Percentiles rank a stretch among this genome's conserved stretches.
Evolutionary conservation across 2,113 vertebrate species (phyloP).

Genomic region (Brachyhypopomus gauderio): DNA sequence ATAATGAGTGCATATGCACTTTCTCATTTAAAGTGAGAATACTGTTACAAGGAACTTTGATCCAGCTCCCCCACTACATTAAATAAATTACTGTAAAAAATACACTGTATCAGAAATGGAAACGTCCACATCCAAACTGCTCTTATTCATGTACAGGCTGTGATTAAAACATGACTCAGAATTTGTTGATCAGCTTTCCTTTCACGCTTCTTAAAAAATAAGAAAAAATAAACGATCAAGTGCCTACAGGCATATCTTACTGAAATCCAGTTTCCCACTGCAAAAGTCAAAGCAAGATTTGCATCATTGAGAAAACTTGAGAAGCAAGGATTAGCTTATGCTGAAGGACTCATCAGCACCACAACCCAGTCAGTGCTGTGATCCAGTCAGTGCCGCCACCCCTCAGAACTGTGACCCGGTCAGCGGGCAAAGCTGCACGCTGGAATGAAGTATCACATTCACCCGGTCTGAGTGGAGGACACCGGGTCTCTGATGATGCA

Average conservation of each 20-base stretch:
- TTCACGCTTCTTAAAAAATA: background rate
- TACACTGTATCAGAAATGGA: no score
- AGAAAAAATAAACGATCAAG: background rate
- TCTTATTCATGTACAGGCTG: no score
- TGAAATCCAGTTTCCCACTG: constrained; percentile 1
- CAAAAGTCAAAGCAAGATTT: constrained; percentile 27
- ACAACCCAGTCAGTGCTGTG: no score
- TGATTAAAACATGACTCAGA: background rate
- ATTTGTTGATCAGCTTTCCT: background rate
- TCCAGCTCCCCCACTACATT: no score
- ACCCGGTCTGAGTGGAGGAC: constrained; percentile 35
- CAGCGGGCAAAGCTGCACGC: background rate
- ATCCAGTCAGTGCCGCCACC: constrained; percentile 15
- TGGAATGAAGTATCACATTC: constrained; percentile 41
- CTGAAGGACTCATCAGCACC: no score
- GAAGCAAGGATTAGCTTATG: no score
- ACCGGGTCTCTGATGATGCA: background rate
- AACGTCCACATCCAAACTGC: no score
- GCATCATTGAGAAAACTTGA: background rate
- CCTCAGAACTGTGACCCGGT: background rate
- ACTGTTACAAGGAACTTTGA: no score
- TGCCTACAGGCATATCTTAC: background rate
- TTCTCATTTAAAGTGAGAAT: no score
- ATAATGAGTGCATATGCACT: no score
- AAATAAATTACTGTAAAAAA: no score